phyloP scores from a whole-genome alignment of 2,888 invertebrate genomes.

The Drosophila melanosoma region DNA sequence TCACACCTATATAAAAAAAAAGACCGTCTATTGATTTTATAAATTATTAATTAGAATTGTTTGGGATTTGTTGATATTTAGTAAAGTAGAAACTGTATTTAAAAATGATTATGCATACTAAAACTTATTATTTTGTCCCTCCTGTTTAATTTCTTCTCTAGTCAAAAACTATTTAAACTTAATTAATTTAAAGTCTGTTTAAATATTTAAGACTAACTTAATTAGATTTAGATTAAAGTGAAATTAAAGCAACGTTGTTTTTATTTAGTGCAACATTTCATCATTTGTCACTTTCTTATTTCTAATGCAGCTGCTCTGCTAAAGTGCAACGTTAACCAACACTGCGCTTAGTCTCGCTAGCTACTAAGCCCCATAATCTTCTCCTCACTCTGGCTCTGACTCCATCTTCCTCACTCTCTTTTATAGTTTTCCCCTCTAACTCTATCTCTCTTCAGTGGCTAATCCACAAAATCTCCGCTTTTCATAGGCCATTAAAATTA shows the following conservation, averaged over 20 bases:
- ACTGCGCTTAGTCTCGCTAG: neutral
- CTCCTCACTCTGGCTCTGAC: neutral
- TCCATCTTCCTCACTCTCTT: neutral
- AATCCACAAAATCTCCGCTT: constrained; percentile 71
- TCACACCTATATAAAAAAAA: too few species aligned
- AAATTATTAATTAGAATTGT: too few species aligned
- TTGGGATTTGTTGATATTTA: too few species aligned
- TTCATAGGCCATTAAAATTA: constrained; percentile 80
- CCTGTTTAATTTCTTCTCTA: too few species aligned
- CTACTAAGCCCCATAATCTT: constrained; percentile 11
- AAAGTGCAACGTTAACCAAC: constrained; percentile 13
- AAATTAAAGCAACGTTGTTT: neutral
- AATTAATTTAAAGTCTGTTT: neutral
- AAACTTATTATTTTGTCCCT: neutral
- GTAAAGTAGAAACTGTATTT: too few species aligned
- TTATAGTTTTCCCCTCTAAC: neutral
- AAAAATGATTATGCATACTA: too few species aligned
- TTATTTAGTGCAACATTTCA: neutral
- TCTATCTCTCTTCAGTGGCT: constrained; percentile 44
- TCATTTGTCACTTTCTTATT: neutral
- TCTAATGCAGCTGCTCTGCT: neutral
- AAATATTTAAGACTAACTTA: neutral
- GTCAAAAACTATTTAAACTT: neutral
- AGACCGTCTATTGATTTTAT: too few species aligned
- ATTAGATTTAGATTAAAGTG: neutral